Evolutionary conservation across 2,888 invertebrate species (phyloP), one percentile per base, ranked within the genome.

Genomic region (Clepsis dumicolana): DNA sequence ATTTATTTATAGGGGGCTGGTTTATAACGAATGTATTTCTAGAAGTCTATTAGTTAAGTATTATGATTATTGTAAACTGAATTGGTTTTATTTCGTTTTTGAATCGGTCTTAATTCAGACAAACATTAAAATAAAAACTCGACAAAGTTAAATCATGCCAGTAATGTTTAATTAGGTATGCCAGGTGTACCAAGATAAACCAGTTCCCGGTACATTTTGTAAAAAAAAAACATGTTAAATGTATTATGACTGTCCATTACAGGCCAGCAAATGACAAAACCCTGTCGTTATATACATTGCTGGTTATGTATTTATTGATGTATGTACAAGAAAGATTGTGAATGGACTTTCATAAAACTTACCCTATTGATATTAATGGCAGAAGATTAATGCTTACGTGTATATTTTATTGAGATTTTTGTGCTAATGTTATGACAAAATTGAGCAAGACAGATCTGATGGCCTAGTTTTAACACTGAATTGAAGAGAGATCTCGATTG

Each of bases 271-370:
- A n/a, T 41, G 4, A 18, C 8, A 44, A 2, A 44, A 44, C 3
- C 14, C 16, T 44, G 44, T 44, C 7, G 8, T 44, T 44, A 29
- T 7, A 29, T 29, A n/a, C n/a, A n/a, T n/a, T n/a, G n/a, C n/a
- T n/a, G n/a, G n/a, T n/a, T n/a, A n/a, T n/a, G n/a, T n/a, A n/a
- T n/a, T n/a, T n/a, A 38, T n/a, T n/a, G 1, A 38, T 38, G 38
- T 38, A 38, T 54, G 16, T 16, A 53, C 38, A 14, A 14, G n/a
- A n/a, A n/a, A 38, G 14, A 38, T n/a, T 56, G 48, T 38, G 21
- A 63, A 67, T 63, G 67, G 62, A 63, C 67, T 56, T 67, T 67
- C 67, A 63, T 63, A 50, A 50, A 62, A 38, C 48, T 48, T 35
- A 56, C 21, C 38, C n/a, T 59, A 12, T 48, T 53, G 35, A 29